phyloP scores from a whole-genome alignment of 2,113 vertebrate species.

The Spizaetus ornatus region DNA sequence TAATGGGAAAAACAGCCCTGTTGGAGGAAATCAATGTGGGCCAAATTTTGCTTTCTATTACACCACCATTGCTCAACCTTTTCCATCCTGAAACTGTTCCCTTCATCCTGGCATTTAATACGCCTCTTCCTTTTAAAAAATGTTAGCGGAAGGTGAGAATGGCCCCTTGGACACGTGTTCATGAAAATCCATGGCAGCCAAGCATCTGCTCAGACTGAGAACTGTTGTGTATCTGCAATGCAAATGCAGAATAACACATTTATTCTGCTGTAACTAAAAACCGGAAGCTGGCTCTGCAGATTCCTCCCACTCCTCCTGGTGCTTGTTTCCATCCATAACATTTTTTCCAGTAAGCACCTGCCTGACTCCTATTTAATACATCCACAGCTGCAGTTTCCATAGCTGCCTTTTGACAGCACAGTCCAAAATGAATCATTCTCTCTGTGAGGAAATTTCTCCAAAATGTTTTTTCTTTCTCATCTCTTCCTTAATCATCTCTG shows the following conservation, averaged over 20 bases:
- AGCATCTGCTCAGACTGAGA: background rate
- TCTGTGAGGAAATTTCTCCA: constrained; percentile 49
- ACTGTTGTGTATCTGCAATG: constrained; percentile 46
- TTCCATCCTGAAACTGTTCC: constrained; percentile 36
- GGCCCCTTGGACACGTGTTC: background rate
- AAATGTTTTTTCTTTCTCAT: constrained; percentile 20
- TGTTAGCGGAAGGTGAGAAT: background rate
- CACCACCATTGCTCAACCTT: constrained; percentile 1
- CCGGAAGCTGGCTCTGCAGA: constrained; percentile 51
- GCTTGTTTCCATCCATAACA: constrained; percentile 57
- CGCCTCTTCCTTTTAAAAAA: background rate
- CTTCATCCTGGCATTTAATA: background rate
- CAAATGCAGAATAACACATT: constrained; percentile 51
- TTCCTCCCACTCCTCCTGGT: constrained; percentile 60
- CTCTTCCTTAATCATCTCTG: constrained; percentile 30
- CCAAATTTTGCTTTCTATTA: constrained; percentile 61
- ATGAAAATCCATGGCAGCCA: background rate
- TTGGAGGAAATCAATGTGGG: background rate
- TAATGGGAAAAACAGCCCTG: background rate
- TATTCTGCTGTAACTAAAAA: constrained; percentile 37
- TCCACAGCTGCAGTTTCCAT: constrained; percentile 62
- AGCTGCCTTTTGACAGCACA: constrained; percentile 40
- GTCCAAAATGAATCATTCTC: constrained; percentile 49
- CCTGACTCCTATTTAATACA: constrained; percentile 55
- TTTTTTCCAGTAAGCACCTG: constrained; percentile 65